These are phyloP conservation scores for Sebastes taczanowskii DNA, from an alignment of 2,797 vertebrate species.

Conservation along the genomic window DNA sequence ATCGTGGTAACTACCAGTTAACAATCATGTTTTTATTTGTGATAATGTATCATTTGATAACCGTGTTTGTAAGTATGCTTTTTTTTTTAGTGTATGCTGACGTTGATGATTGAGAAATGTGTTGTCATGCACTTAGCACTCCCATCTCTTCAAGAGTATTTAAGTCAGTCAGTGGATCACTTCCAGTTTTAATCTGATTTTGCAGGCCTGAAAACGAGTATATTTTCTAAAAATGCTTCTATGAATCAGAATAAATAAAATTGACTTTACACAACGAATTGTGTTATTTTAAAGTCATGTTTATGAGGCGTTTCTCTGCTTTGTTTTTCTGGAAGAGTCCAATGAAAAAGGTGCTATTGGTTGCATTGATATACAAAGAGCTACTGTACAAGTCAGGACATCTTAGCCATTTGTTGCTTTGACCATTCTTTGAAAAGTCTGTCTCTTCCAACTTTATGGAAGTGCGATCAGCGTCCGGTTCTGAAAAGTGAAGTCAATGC, in stretches of 20 bases:
- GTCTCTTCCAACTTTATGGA: background rate
- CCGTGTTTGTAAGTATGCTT: constrained; percentile 70
- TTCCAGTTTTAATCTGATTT: constrained; percentile 69
- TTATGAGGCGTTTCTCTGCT: background rate
- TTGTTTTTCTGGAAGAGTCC: background rate
- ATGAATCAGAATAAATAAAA: constrained; percentile 79
- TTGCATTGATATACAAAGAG: background rate
- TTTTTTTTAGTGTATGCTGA: constrained; percentile 61
- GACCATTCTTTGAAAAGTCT: background rate
- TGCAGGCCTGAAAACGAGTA: constrained; percentile 73
- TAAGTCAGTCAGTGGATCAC: constrained; percentile 52
- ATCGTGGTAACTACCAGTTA: constrained; percentile 61
- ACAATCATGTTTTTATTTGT: constrained; percentile 72
- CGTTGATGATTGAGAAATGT: constrained; percentile 58
- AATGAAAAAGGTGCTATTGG: no score
- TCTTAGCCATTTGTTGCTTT: background rate
- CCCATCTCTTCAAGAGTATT: constrained; percentile 63
- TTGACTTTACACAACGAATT: constrained; percentile 60
- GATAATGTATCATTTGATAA: constrained; percentile 63
- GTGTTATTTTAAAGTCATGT: background rate
- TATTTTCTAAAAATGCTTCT: constrained; percentile 84
- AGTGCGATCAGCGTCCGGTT: no score
- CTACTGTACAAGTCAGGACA: background rate
- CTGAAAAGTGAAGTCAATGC: no score
- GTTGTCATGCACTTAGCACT: constrained; percentile 44